These are phyloP conservation scores for Pseudocheirus occidentalis DNA, from an alignment of 2,797 vertebrate genomes.

Conservation along the genomic window DNA sequence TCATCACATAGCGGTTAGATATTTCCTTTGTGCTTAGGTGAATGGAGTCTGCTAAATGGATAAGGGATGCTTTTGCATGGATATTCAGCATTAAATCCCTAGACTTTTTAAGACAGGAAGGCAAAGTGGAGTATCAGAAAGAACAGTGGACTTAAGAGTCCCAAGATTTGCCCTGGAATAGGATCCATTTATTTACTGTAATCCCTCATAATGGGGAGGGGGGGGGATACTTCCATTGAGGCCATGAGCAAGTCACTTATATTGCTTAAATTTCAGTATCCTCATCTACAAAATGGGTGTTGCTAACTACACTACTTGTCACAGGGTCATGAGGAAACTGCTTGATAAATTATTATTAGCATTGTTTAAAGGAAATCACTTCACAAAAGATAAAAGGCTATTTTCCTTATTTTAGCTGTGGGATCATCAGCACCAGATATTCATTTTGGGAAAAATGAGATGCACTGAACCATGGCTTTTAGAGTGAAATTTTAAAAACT, in stretches of 20 bases:
- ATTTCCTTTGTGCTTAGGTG: conserved; percentile 10
- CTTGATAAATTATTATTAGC: background rate
- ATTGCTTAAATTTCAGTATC: background rate
- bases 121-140: background rate
- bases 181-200: background rate
- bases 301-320: background rate
- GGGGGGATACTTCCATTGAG: background rate
- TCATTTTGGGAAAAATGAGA: conserved; percentile 23
- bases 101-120: background rate
- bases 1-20: background rate
- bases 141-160: background rate
- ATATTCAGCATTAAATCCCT: conserved; percentile 12
- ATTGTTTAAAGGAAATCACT: background rate
- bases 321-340: background rate
- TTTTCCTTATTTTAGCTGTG: background rate
- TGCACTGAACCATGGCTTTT: background rate
- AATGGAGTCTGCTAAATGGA: background rate
- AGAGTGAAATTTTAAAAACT: background rate
- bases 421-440: conserved; percentile 3
- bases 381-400: background rate
- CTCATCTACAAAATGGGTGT: background rate
- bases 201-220: background rate
- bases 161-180: background rate
- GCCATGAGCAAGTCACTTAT: background rate
- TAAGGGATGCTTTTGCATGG: conserved; percentile 12